Conservation (phyloP, 2,797 vertebrate genomes). For the Cynopterus sphinx region DNA sequence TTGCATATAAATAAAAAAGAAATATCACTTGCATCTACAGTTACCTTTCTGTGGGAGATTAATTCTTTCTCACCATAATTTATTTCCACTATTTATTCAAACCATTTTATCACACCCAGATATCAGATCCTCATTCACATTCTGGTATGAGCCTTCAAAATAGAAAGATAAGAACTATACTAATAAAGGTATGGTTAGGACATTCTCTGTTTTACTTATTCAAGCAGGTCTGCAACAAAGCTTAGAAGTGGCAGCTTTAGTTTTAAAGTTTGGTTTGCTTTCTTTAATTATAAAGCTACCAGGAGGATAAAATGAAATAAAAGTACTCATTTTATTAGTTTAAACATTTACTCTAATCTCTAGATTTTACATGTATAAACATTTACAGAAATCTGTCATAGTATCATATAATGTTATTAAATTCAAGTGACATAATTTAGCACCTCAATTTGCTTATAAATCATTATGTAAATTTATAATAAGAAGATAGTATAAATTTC, state of each 20-base stretch:
- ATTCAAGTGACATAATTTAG: constrained; percentile 4
- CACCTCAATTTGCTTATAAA: background rate
- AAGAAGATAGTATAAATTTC: background rate
- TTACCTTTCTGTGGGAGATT: background rate
- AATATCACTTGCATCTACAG: background rate
- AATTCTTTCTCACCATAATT: background rate
- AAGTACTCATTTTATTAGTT: background rate
- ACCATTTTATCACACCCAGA: background rate
- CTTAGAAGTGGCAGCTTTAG: background rate
- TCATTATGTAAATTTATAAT: background rate
- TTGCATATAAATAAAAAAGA: background rate
- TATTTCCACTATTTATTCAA: background rate
- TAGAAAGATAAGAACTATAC: background rate
- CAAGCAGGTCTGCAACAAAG: background rate
- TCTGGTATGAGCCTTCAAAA: background rate
- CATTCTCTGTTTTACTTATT: background rate
- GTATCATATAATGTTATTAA: background rate
- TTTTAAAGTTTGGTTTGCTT: background rate
- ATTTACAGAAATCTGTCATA: background rate
- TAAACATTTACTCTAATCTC: background rate
- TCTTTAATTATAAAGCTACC: background rate
- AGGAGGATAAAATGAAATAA: background rate
- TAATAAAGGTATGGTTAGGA: background rate
- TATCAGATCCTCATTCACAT: background rate
- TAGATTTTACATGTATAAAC: background rate